A percentile compares a stretch with the other conserved stretches of the same genome.
Conservation (phyloP, 2,113 vertebrate species). For the Melospiza georgiana region DNA sequence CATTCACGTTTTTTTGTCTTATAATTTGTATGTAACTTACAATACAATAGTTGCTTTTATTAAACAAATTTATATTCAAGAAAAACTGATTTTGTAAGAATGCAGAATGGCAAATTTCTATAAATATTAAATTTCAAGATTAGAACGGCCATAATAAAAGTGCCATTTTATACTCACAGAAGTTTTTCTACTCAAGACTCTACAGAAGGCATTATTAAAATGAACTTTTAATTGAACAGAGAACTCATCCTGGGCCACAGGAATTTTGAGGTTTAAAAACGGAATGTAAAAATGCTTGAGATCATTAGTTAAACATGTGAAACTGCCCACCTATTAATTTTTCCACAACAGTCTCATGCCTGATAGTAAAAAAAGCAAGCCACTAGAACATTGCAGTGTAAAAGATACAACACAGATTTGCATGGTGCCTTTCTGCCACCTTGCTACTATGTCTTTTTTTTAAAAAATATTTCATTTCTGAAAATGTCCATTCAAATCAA, state of each 20-base stretch:
- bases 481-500: neutral
- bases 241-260: neutral
- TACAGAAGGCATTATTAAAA: neutral
- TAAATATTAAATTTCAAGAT: neutral
- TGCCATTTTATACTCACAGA: neutral
- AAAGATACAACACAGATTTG: neutral
- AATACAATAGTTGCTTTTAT: neutral
- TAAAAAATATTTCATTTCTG: neutral
- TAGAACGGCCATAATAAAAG: neutral
- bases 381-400: neutral
- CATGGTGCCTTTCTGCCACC: neutral
- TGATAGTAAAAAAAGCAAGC: neutral
- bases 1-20: neutral
- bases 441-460: rapidly evolving
- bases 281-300: neutral
- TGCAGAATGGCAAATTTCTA: neutral
- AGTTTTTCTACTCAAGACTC: neutral
- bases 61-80: neutral
- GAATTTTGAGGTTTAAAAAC: conserved; percentile 17
- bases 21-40: neutral
- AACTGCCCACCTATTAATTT: neutral
- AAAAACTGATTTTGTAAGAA: neutral
- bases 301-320: neutral
- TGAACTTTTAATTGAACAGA: neutral
- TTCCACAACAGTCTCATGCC: neutral